Conservation (phyloP, 1,140 invertebrate species). For the Gryon sp. region DNA sequence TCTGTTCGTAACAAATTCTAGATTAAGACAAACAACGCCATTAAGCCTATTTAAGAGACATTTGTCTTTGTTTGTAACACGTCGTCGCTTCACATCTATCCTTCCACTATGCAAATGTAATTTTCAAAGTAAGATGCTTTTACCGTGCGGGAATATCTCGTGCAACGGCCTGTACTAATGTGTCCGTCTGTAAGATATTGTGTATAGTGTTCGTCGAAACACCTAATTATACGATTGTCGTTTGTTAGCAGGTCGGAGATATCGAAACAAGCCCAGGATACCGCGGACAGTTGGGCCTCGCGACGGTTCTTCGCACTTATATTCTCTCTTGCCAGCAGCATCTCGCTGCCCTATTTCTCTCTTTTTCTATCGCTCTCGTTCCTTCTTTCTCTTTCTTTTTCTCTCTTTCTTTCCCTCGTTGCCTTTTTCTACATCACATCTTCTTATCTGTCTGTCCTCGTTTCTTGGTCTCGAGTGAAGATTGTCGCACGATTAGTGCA, state of each 20-base stretch:
- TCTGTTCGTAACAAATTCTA: not conserved
- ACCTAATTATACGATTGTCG: constrained; percentile 79
- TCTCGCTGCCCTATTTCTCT: constrained; percentile 18
- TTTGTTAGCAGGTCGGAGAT: constrained; percentile 69
- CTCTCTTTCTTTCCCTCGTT: constrained; percentile 1
- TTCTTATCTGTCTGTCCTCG: constrained; percentile 49
- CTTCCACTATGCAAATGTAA: constrained; percentile 52
- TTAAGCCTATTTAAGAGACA: constrained; percentile 39
- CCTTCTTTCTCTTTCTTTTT: constrained; percentile 22
- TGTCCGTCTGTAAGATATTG: constrained; percentile 69
- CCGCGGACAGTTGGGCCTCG: constrained; percentile 68
- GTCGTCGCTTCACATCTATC: constrained; percentile 19
- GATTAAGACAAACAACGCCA: constrained; percentile 46
- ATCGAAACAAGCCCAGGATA: constrained; percentile 60
- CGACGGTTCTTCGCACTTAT: constrained; percentile 61
- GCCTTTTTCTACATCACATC: constrained; percentile 3
- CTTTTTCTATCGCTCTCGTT: constrained; percentile 2
- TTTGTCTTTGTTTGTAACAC: constrained; percentile 52
- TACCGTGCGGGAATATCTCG: constrained; percentile 46
- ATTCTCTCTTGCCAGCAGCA: constrained; percentile 36
- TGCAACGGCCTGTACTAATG: constrained; percentile 67
- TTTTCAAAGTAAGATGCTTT: constrained; percentile 59
- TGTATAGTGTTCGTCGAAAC: constrained; percentile 69
- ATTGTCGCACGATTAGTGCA: constrained; percentile 80
- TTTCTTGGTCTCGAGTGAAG: constrained; percentile 68